Evolutionary conservation across 2,888 invertebrate genomes (phyloP).

Genomic region (Drosophila ezoana): DNA sequence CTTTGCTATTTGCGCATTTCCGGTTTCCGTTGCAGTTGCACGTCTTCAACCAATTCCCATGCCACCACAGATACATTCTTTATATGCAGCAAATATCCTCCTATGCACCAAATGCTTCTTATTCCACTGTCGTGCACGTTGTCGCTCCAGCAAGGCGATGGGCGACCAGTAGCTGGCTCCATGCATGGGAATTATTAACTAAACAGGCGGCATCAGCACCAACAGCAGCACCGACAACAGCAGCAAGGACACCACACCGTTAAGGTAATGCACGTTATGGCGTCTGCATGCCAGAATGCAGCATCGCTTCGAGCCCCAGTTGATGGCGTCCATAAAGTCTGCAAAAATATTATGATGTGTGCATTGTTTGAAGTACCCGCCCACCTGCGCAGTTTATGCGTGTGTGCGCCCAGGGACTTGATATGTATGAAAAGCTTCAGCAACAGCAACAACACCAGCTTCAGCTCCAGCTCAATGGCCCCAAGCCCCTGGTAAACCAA

Average conservation of each 20-base stretch:
- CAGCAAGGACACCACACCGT: slow-evolving; percentile 36
- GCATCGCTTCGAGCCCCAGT: slow-evolving; percentile 25
- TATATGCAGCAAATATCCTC: slow-evolving; percentile 73
- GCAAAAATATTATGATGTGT: slow-evolving; percentile 61
- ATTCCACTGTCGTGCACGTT: slow-evolving; percentile 45
- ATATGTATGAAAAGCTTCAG: slow-evolving; percentile 1
- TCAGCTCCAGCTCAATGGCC: not conserved
- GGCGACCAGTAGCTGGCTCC: slow-evolving; percentile 41
- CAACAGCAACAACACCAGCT: not conserved
- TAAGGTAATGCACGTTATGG: slow-evolving; percentile 60
- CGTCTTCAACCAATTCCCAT: slow-evolving; percentile 57
- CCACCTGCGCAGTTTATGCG: slow-evolving; percentile 1
- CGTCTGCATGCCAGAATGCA: slow-evolving; percentile 56
- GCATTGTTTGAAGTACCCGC: slow-evolving; percentile 46
- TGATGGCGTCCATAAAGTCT: slow-evolving; percentile 53
- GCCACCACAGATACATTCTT: slow-evolving; percentile 54
- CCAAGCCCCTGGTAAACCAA: slow-evolving; percentile 27
- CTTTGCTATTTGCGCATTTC: slow-evolving; percentile 82
- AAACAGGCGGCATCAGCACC: slow-evolving; percentile 49
- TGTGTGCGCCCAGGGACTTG: slow-evolving; percentile 3
- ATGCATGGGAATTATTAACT: slow-evolving; percentile 80
- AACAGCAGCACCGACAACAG: slow-evolving; percentile 4
- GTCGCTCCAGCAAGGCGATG: slow-evolving; percentile 18
- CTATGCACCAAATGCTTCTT: slow-evolving; percentile 66
- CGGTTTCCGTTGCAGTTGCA: slow-evolving; percentile 78